Base-by-base conservation (phyloP, 35 echinoderm and acorn worm genomes). In the Eucidaris tribuloides region DNA sequence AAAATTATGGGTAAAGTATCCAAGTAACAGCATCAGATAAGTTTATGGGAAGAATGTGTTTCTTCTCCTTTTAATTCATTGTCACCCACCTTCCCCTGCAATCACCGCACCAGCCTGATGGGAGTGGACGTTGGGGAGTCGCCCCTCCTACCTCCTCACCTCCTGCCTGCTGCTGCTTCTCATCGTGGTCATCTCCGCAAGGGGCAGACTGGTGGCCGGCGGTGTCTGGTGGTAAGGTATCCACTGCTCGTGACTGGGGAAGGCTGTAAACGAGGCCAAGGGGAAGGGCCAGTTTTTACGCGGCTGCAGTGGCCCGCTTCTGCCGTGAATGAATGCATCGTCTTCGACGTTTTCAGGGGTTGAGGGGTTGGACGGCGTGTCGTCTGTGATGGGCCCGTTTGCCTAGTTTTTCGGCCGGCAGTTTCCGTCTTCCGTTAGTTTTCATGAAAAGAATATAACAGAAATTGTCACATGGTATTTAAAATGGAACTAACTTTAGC, bases 11-110 rank as follows among this genome's bases (percentile, higher is more conserved):
- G 20, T 62, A 7, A 5, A 62, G 59, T 4, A 7, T 30, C n/a
- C 7, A 20, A 7, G 32, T 20, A 62, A 62, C 5, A 5, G 32
- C 22, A 7, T 62, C 6, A 62, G n/a, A n/a, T n/a, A n/a, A n/a
- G 20, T 62, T 23, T 22, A 23, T 22, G 32, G 22, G 32, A 25
- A 4, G n/a, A 62, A 7, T 7, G 22, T 7, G 6, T 9, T 6
- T 31, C n/a, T n/a, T n/a, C 6, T 6, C 33, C 19, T 38, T 37
- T 34, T 13, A 76, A 9, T 42, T 6, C 4, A 37, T 3, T 37
- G 42, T 36, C 9, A 68, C 81, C 76, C 60, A 94, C 87, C 82
- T 94, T 94, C 59, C 91, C 92, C 62, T 94, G 92, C 92, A 94
- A n/a, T n/a, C n/a, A n/a, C n/a, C n/a, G 89, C 23, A 94, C 76